These are phyloP conservation scores for Diplosoma virens DNA, from an alignment of 23 tunicate species.

Conservation along the genomic window DNA sequence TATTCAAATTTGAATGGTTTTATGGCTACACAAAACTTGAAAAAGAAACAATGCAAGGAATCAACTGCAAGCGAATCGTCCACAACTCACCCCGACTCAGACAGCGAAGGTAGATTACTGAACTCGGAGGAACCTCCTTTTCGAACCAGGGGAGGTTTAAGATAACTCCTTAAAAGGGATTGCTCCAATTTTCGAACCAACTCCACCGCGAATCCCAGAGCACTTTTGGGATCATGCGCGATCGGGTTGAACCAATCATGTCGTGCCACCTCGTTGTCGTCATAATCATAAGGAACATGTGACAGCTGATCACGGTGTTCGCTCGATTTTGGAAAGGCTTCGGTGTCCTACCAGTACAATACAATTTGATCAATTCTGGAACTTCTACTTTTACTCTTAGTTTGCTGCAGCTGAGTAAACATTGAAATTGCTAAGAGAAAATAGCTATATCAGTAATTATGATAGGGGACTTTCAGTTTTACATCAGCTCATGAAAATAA, in stretches of 20 bases:
- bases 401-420: no score
- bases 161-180: constrained; percentile 49
- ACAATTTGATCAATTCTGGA: no score
- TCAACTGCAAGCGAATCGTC: no score
- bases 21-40: no score
- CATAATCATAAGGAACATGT: constrained; percentile 33
- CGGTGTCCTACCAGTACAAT: no score
- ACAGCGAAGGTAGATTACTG: constrained; percentile 76
- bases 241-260: constrained; percentile 65
- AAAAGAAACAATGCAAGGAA: no score
- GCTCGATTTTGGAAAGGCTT: constrained; percentile 33
- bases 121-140: constrained; percentile 92
- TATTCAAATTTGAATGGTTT: no score
- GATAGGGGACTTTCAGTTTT: no score
- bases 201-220: constrained; percentile 60
- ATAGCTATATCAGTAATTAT: no score
- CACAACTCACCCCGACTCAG: constrained; percentile 81
- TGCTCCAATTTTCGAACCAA: constrained; percentile 49
- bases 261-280: constrained; percentile 25
- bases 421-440: no score
- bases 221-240: constrained; percentile 51
- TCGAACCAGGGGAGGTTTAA: constrained; percentile 80
- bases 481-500: no score
- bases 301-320: constrained; percentile 31
- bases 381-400: no score